phyloP scores from a whole-genome alignment of 2,888 invertebrate species.

The Ephialtes manifestator region DNA sequence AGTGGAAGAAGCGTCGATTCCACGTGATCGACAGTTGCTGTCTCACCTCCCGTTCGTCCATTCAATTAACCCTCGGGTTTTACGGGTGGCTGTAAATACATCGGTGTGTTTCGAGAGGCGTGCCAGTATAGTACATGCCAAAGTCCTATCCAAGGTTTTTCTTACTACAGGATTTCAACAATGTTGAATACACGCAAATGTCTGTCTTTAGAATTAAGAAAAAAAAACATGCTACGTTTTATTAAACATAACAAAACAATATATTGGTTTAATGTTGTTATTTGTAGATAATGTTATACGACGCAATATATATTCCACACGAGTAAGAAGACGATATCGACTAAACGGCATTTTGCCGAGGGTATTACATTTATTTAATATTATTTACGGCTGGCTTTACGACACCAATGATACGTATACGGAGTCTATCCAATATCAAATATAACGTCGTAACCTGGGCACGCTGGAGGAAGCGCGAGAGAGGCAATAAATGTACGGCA shows the following conservation, averaged over 20 bases:
- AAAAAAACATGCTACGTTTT: neutral
- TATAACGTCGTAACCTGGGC: slow-evolving; percentile 85
- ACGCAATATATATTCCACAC: slow-evolving; percentile 54
- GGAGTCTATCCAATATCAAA: slow-evolving; percentile 85
- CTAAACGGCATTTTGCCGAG: slow-evolving; percentile 83
- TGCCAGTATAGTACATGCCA: slow-evolving; percentile 3
- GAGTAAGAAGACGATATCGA: slow-evolving; percentile 61
- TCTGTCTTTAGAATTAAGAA: neutral
- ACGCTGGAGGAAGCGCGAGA: slow-evolving; percentile 76
- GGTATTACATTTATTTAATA: slow-evolving; percentile 86
- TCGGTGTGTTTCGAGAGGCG: slow-evolving; percentile 69
- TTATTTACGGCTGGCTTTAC: slow-evolving; percentile 85
- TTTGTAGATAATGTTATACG: slow-evolving; percentile 55
- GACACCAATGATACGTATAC: slow-evolving; percentile 85
- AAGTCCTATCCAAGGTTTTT: neutral
- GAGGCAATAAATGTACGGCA: slow-evolving; percentile 85
- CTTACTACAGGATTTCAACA: neutral
- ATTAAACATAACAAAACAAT: neutral
- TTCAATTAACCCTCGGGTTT: slow-evolving; percentile 76
- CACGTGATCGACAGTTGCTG: slow-evolving; percentile 27
- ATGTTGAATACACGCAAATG: neutral
- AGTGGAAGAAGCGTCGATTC: slow-evolving; percentile 6
- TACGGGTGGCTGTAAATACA: slow-evolving; percentile 76
- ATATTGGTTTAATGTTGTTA: neutral
- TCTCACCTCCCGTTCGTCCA: slow-evolving; percentile 66